Conservation (phyloP, 2,888 invertebrate genomes). For the Elmis aenea region DNA sequence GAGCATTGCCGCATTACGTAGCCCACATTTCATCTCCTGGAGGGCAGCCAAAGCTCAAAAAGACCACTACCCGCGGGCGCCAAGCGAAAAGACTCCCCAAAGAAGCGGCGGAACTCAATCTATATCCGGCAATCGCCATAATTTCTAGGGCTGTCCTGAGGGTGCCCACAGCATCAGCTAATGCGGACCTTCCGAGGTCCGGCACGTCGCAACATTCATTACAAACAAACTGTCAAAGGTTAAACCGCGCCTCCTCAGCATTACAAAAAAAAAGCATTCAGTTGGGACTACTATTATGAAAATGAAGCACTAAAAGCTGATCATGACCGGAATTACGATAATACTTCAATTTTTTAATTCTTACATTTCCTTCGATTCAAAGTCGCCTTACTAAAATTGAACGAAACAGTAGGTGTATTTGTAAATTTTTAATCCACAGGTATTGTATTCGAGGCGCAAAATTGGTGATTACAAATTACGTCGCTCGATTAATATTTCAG, state of each 20-base stretch:
- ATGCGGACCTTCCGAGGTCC: constrained; percentile 33
- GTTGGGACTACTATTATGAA: no score
- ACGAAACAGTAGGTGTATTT: no score
- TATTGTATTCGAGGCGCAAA: no score
- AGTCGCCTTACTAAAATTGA: no score
- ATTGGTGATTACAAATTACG: no score
- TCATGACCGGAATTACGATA: no score
- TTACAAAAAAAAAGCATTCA: no score
- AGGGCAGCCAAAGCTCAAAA: constrained; percentile 35
- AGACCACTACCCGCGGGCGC: constrained; percentile 26
- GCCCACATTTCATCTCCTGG: constrained; percentile 40
- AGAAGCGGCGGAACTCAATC: constrained; percentile 32
- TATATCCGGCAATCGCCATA: constrained; percentile 37
- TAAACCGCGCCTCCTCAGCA: constrained; percentile 8
- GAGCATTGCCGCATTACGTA: constrained; percentile 35
- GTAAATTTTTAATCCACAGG: no score
- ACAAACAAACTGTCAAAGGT: constrained; percentile 18
- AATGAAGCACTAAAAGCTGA: no score
- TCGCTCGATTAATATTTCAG: no score
- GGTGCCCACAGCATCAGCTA: constrained; percentile 30
- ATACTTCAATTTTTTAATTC: no score
- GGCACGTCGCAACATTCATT: constrained; percentile 35
- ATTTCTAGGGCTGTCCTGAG: constrained; percentile 29
- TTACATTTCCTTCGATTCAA: no score
- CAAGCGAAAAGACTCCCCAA: constrained; percentile 27